Evolutionary conservation across 2,888 invertebrate genomes (phyloP).

Genomic region (Heliconius cydno): DNA sequence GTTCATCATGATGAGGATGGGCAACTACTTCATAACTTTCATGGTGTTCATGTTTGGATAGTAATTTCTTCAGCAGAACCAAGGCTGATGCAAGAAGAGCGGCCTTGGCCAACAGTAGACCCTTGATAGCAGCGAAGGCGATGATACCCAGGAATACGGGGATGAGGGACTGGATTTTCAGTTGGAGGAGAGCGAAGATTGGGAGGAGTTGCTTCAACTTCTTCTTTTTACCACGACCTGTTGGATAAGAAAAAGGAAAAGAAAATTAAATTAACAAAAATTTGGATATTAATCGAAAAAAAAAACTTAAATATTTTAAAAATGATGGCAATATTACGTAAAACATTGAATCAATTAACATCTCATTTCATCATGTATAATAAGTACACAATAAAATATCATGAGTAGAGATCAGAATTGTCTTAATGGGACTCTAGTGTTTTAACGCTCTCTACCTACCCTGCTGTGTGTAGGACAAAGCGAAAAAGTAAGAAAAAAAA

Average conservation of each 20-base stretch:
- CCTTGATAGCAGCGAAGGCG: slow-evolving; percentile 92
- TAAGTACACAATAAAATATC: too few species aligned
- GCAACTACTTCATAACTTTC: slow-evolving; percentile 91
- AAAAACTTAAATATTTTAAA: too few species aligned
- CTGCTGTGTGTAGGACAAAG: too few species aligned
- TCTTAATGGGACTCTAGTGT: too few species aligned
- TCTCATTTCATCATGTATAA: too few species aligned
- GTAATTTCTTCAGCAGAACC: slow-evolving; percentile 86
- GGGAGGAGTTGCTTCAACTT: slow-evolving; percentile 89
- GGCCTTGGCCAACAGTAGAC: slow-evolving; percentile 91
- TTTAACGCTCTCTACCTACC: too few species aligned
- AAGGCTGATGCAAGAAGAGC: slow-evolving; percentile 90
- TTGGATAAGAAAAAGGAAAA: slow-evolving; percentile 52
- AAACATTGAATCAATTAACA: too few species aligned
- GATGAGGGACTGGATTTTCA: slow-evolving; percentile 90
- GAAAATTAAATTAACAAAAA: background rate
- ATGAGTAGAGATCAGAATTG: too few species aligned
- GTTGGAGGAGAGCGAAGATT: slow-evolving; percentile 88
- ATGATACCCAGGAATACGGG: slow-evolving; percentile 89
- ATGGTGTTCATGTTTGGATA: slow-evolving; percentile 86
- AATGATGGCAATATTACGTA: too few species aligned
- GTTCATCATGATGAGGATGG: slow-evolving; percentile 86
- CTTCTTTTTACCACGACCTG: slow-evolving; percentile 92
- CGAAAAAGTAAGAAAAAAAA: too few species aligned
- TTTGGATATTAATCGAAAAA: too few species aligned